Base-by-base conservation (phyloP, 2,888 invertebrate species). In the Tuta absoluta region DNA sequence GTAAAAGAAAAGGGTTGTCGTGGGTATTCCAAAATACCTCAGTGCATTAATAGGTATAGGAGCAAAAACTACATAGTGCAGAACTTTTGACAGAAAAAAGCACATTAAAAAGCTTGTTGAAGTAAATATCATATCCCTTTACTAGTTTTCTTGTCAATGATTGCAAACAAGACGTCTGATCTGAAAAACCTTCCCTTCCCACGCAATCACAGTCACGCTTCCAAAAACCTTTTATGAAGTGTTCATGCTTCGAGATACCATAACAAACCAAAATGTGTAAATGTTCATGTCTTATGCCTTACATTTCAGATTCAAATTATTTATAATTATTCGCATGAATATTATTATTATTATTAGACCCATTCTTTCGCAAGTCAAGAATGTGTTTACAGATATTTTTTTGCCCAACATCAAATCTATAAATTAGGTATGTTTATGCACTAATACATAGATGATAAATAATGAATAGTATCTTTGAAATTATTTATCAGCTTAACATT, bases 91-190 rank as follows among this genome's bases (percentile, higher is more conserved):
- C n/a, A 33, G 11, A 8, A 71, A 65, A 71, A 86, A 89, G 89
- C 89, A 84, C 78, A 83, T 73, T 76, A 70, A 80, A 60, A 89
- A 86, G 87, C 84, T 73, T 66, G 71, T 71, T 71, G 66, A 72
- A 67, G 65, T 72, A 72, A 68, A 70, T 74, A 80, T 89, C 90
- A 91, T 91, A 91, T 90, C 88, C 91, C 91, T 91, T 91, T 91
- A 91, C 91, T 91, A 89, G 87, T 71, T 68, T 71, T 48, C 14
- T 49, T 45, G 19, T 14, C n/a, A 38, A 37, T 59, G 21, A 59
- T n/a, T 14, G 23, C 59, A 14, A 28, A 17, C 33, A 17, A 59
- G 10, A 59, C 59, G 17, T 41, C 23, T 23, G 3, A 21, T 59
- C 8, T 38, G 28, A 58, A 38, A 14, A 38, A n/a, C n/a, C n/a